Evolutionary conservation across 2,888 invertebrate species (phyloP).

Genomic region (Electrophaes corylata): DNA sequence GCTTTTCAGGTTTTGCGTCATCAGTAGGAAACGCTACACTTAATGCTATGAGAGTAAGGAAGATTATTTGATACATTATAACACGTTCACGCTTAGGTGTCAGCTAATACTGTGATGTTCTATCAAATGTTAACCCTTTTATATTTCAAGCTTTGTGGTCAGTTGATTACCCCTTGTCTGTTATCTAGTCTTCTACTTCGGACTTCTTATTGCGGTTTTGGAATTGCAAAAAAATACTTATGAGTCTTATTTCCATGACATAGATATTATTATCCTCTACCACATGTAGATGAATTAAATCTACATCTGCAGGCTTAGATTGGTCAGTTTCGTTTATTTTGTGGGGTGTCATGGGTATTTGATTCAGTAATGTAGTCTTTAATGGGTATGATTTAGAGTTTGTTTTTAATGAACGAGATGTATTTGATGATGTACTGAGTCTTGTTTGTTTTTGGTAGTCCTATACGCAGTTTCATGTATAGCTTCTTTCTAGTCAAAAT

Average conservation of each 20-base stretch:
- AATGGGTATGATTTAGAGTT: slow-evolving; percentile 24
- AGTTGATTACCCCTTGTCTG: slow-evolving; percentile 61
- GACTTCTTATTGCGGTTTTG: slow-evolving; percentile 34
- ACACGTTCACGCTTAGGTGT: slow-evolving; percentile 51
- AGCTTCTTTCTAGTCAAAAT: slow-evolving; percentile 27
- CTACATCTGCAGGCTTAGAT: slow-evolving; percentile 35
- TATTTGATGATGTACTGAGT: neutral
- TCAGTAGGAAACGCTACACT: slow-evolving; percentile 54
- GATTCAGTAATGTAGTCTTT: slow-evolving; percentile 29
- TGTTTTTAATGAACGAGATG: slow-evolving; percentile 1
- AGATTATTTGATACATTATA: slow-evolving; percentile 56
- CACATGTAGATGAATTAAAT: slow-evolving; percentile 19
- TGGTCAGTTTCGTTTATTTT: slow-evolving; percentile 49
- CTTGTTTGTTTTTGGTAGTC: slow-evolving; percentile 36
- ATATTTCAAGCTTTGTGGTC: slow-evolving; percentile 68
- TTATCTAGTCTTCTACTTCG: slow-evolving; percentile 50
- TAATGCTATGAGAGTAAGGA: slow-evolving; percentile 39
- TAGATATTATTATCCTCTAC: slow-evolving; percentile 42
- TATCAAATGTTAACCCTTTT: slow-evolving; percentile 59
- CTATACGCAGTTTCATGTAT: slow-evolving; percentile 28
- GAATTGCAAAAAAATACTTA: neutral
- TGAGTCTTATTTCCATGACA: slow-evolving; percentile 12
- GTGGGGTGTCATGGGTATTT: slow-evolving; percentile 53
- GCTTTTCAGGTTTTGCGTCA: slow-evolving; percentile 43
- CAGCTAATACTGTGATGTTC: slow-evolving; percentile 52